A percentile compares a stretch with the other conserved stretches of the same genome.
phyloP scores from a whole-genome alignment of 2,113 vertebrate species.

The Cottus gobio region DNA sequence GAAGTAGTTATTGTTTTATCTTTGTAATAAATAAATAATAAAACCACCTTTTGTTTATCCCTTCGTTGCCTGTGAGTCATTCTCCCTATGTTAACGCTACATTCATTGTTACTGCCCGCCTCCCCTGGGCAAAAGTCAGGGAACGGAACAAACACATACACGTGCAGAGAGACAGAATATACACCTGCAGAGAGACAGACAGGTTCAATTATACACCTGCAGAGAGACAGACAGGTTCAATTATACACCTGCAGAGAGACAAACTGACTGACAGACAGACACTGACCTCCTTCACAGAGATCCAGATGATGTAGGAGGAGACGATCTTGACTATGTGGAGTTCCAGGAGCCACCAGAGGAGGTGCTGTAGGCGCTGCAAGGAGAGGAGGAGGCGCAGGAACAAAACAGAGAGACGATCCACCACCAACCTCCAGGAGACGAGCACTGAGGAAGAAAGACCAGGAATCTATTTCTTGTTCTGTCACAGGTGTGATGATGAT shows the following conservation, averaged over 20 bases:
- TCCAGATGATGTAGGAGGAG: slow-evolving; percentile 95
- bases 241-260: neutral
- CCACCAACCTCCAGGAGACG: slow-evolving; percentile 91
- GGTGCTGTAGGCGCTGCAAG: slow-evolving; percentile 91
- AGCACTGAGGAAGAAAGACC: slow-evolving; percentile 74
- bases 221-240: neutral
- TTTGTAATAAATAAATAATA: no score
- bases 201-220: neutral
- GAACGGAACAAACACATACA: no score
- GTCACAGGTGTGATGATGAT: neutral
- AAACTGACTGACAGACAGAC: slow-evolving; percentile 64
- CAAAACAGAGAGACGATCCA: slow-evolving; percentile 93
- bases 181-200: neutral
- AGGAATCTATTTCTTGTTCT: neutral
- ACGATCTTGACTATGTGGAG: slow-evolving; percentile 94
- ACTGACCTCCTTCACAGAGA: slow-evolving; percentile 89
- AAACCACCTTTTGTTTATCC: no score
- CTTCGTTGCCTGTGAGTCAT: no score
- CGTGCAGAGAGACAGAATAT: no score
- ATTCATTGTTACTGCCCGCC: no score
- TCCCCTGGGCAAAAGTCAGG: no score
- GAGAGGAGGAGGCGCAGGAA: slow-evolving; percentile 92
- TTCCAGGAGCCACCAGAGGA: slow-evolving; percentile 95
- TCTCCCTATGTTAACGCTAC: no score
- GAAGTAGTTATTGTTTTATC: no score